phyloP scores from a whole-genome alignment of 2,888 invertebrate genomes.

The Sabatieria punctata region DNA sequence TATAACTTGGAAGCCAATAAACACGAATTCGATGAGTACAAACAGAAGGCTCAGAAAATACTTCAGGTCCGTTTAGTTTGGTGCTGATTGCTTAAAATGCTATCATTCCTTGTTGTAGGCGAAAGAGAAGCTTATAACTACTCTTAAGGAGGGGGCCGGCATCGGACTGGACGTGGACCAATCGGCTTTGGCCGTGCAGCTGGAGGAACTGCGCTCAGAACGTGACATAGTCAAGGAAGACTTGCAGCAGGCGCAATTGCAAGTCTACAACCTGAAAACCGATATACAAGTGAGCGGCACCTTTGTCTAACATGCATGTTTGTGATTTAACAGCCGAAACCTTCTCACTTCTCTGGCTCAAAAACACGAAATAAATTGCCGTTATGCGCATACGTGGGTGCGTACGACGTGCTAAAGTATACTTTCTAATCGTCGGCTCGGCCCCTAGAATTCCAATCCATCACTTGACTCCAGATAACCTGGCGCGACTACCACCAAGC shows the following conservation, averaged over 20 bases:
- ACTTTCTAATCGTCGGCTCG: no score
- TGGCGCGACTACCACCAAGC: no score
- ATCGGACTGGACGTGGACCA: no score
- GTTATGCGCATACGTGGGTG: no score
- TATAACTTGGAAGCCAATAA: slow-evolving; percentile 33
- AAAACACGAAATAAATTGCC: no score
- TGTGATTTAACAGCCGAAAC: neutral
- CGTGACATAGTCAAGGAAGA: slow-evolving; percentile 44
- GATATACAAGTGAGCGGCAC: slow-evolving; percentile 35
- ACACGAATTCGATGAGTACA: slow-evolving; percentile 54
- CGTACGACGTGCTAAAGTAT: no score
- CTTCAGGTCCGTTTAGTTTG: slow-evolving; percentile 42
- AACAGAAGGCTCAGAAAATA: slow-evolving; percentile 57
- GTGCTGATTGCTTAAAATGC: no score
- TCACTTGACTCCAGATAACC: no score
- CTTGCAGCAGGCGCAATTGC: slow-evolving; percentile 38
- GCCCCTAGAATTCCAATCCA: no score
- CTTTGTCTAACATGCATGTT: neutral
- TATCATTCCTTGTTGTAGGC: slow-evolving; percentile 25
- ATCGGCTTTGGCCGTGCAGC: slow-evolving; percentile 35
- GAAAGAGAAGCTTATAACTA: slow-evolving; percentile 54
- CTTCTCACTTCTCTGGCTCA: no score
- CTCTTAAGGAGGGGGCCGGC: slow-evolving; percentile 36
- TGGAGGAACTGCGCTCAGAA: slow-evolving; percentile 44
- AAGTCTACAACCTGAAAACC: slow-evolving; percentile 35